Evolutionary conservation across 1,140 invertebrate species (phyloP), one percentile per base, ranked within the genome.

Genomic region (Gerris buenoi): DNA sequence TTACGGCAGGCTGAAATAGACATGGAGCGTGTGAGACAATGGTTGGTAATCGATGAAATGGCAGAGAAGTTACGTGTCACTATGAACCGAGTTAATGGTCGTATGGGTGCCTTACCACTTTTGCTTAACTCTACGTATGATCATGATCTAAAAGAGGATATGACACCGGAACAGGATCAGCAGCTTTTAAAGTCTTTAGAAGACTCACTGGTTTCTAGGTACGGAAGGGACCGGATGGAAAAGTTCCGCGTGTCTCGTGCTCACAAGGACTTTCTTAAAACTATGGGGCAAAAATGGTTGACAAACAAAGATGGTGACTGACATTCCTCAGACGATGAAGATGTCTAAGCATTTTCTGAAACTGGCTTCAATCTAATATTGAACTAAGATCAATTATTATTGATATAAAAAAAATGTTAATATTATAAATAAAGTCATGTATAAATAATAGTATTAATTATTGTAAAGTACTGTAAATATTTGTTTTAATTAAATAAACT

Each of bases 91-190:
- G 92, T 97, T 85, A 86, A 90, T 0, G 80, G 71, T 66, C 73
- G 95, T 63, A 92, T 92, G 61, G 94, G 94, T 22, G 90, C 97
- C 0, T 78, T 98, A 1, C 91, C 91, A 0, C 79, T 98, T 0
- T 91, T 98, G 88, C 77, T 98, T 15, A 94, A 98, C 76, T 95
- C 93, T 0, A 95, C 93, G 0, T 93, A 94, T 73, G 91, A 96
- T 77, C 93, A 97, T 74, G 91, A 95, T 73, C 81, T 93, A 1
- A 88, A 93, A 84, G 90, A 90, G 72, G 79, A 83, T 69, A 80
- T 84, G 74, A 80, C 78, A 0, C 74, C 76, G 2, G 74, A 71
- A 27, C 75, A 76, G 65, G 74, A 77, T 70, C 74, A 79, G 67
- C 33, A 46, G 18, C 58, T 60, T 60, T 25, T 60, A 5, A 60